phyloP scores from a whole-genome alignment of 2,797 vertebrate genomes.

The Setipinna tenuifilis region DNA sequence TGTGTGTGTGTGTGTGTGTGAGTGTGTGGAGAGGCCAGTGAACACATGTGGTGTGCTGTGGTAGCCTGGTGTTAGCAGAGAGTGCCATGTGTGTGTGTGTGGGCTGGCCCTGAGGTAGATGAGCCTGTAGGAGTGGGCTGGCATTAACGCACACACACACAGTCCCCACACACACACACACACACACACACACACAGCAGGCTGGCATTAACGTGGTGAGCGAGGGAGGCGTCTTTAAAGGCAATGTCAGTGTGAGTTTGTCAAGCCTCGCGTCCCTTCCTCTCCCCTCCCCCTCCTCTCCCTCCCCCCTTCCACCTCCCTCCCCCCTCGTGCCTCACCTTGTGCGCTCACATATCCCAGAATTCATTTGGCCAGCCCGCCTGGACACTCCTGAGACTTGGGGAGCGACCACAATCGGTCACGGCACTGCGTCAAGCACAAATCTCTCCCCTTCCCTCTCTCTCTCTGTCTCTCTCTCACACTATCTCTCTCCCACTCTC shows the following conservation, averaged over 20 bases:
- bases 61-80: background rate
- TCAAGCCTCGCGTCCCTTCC: slow-evolving; percentile 41
- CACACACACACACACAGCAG: background rate
- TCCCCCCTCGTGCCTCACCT: slow-evolving; percentile 9
- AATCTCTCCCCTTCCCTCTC: slow-evolving; percentile 27
- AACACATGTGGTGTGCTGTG: background rate
- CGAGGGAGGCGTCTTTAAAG: slow-evolving; percentile 5
- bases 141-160: too few species aligned
- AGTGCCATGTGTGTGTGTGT: background rate
- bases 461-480: background rate
- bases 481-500: slow-evolving; percentile 19
- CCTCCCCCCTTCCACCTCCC: background rate
- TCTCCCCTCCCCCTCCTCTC: background rate
- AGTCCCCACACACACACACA: too few species aligned
- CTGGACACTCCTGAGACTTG: slow-evolving; percentile 55
- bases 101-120: background rate
- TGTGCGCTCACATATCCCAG: slow-evolving; percentile 52
- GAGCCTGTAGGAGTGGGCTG: background rate
- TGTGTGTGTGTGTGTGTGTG: slow-evolving; percentile 7
- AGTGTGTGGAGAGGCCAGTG: background rate
- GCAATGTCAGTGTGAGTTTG: slow-evolving; percentile 45
- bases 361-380: slow-evolving; percentile 55
- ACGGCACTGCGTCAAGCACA: slow-evolving; percentile 50
- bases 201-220: background rate
- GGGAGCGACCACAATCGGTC: slow-evolving; percentile 59